Evolutionary conservation across 2,888 invertebrate species (phyloP).

Genomic region (Torymus auratus): DNA sequence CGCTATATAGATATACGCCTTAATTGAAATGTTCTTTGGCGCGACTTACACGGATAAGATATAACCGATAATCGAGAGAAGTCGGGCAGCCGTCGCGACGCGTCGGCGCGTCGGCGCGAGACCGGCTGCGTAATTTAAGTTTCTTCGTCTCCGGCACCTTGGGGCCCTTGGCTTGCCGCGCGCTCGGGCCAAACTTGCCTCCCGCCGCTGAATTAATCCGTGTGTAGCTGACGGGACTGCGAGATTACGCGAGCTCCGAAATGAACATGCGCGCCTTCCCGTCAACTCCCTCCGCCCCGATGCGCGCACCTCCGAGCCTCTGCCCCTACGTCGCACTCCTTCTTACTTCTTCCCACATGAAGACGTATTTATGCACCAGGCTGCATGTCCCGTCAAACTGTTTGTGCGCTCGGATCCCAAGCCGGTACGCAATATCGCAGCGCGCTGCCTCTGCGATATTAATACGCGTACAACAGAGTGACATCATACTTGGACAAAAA

Average conservation of each 20-base stretch:
- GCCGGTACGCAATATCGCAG: too few species aligned
- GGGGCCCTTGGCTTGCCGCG: not conserved
- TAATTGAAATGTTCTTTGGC: slow-evolving; percentile 64
- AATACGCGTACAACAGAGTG: too few species aligned
- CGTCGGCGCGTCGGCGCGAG: slow-evolving; percentile 43
- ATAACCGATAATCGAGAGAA: slow-evolving; percentile 63
- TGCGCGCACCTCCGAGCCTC: too few species aligned
- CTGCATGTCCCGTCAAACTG: too few species aligned
- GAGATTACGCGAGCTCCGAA: slow-evolving; percentile 65
- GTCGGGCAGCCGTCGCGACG: slow-evolving; percentile 22
- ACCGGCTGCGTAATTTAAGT: slow-evolving; percentile 66
- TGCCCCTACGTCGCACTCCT: too few species aligned
- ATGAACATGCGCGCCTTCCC: slow-evolving; percentile 61
- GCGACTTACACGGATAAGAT: slow-evolving; percentile 59
- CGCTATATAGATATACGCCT: slow-evolving; percentile 42
- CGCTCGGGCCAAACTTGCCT: slow-evolving; percentile 55
- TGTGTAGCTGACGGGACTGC: slow-evolving; percentile 62
- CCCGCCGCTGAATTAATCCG: slow-evolving; percentile 61
- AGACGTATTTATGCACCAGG: too few species aligned
- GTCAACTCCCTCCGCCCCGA: too few species aligned
- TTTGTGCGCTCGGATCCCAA: too few species aligned
- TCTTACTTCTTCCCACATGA: too few species aligned
- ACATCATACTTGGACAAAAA: too few species aligned
- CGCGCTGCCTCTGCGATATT: too few species aligned
- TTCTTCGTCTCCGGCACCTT: slow-evolving; percentile 60